phyloP scores from a whole-genome alignment of 2,113 vertebrate genomes.

The Butorides virescens region DNA sequence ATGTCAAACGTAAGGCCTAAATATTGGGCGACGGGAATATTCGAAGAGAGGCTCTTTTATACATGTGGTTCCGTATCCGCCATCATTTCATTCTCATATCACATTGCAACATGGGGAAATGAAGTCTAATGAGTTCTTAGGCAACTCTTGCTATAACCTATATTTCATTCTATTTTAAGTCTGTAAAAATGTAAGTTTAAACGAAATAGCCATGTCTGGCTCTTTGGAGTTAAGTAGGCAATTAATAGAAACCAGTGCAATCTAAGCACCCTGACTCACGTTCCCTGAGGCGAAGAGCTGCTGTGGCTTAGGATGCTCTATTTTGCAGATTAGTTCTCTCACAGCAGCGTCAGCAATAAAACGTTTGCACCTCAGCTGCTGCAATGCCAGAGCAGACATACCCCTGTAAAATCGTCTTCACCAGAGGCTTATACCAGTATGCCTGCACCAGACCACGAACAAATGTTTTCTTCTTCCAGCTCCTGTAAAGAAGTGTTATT shows the following conservation, averaged over 20 bases:
- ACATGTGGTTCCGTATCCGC: not conserved
- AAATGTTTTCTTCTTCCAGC: not conserved
- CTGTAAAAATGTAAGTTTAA: not conserved
- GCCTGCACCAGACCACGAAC: fast-evolving
- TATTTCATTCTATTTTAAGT: conserved; percentile 48
- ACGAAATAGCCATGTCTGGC: not conserved
- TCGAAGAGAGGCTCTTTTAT: not conserved
- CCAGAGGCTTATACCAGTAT: not conserved
- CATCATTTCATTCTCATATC: not conserved
- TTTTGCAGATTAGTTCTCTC: conserved; percentile 42
- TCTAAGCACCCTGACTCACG: conserved; percentile 1
- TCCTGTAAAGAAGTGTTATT: not conserved
- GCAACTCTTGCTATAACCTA: conserved; percentile 9
- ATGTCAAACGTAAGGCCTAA: not conserved
- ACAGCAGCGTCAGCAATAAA: conserved; percentile 10
- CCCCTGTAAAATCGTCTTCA: not conserved
- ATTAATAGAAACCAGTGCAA: conserved; percentile 46
- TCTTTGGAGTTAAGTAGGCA: conserved; percentile 52
- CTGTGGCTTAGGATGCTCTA: not conserved
- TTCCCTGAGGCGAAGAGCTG: conserved; percentile 29
- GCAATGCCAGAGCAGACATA: not conserved
- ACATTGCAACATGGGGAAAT: not conserved
- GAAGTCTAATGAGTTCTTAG: not conserved
- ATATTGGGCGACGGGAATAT: not conserved
- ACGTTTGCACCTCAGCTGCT: not conserved